Conservation (phyloP, 2,113 vertebrate species). For the Ursus arctos region DNA sequence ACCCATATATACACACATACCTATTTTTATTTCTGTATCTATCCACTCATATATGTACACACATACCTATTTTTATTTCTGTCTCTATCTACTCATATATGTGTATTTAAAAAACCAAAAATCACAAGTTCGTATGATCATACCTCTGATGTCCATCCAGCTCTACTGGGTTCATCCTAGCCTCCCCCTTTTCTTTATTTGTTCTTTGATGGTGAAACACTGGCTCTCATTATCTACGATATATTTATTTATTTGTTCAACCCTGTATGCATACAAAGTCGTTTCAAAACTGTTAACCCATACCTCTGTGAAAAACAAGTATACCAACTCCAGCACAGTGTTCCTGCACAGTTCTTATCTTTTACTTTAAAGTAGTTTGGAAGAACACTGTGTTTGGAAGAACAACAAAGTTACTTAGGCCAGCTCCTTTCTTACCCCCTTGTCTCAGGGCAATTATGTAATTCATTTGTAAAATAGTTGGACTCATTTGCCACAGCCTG, state of each 20-base stretch:
- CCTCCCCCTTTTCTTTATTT: background rate
- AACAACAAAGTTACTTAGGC: background rate
- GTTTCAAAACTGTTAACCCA: background rate
- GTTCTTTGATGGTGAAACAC: background rate
- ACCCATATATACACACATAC: background rate
- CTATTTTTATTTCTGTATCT: background rate
- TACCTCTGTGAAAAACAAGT: background rate
- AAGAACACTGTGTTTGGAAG: background rate
- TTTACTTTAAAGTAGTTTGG: background rate
- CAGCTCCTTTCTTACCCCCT: background rate
- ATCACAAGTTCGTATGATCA: background rate
- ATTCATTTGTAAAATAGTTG: background rate
- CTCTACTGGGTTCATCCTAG: background rate
- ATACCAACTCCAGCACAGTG: background rate
- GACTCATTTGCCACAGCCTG: background rate
- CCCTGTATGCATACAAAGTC: background rate
- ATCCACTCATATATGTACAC: background rate
- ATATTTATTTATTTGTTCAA: background rate
- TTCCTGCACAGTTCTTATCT: background rate
- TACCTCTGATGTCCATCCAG: background rate
- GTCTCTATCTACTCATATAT: background rate
- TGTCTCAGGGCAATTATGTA: background rate
- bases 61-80: background rate
- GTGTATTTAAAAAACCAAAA: background rate
- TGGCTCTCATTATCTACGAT: background rate